Evolutionary conservation across 1,140 invertebrate species (phyloP).

Genomic region (Diabrotica undecimpunctata): DNA sequence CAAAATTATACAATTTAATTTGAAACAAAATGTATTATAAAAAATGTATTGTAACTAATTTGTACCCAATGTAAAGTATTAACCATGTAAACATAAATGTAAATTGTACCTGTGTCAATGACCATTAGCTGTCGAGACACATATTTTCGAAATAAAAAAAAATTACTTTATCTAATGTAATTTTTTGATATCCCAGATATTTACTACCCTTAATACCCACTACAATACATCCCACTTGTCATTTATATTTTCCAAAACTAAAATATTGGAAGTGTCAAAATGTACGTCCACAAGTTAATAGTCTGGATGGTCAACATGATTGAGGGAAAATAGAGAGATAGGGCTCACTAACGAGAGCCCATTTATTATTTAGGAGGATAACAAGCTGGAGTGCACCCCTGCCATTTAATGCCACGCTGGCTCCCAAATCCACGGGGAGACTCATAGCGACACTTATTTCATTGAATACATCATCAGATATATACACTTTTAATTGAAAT

Average conservation of each 20-base stretch:
- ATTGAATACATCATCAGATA: conserved; percentile 9
- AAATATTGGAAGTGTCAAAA: background rate
- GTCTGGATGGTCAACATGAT: background rate
- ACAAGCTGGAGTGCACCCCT: conserved; percentile 24
- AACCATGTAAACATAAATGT: too few species aligned
- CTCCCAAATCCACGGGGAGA: background rate
- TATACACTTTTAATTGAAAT: conserved; percentile 16
- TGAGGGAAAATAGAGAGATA: conserved; percentile 1
- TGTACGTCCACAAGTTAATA: background rate
- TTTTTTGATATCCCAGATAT: too few species aligned
- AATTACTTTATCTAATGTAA: too few species aligned
- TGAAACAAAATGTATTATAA: too few species aligned
- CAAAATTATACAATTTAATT: too few species aligned
- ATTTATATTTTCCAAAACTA: background rate
- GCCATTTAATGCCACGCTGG: conserved; percentile 20
- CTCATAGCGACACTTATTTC: background rate
- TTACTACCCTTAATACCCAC: too few species aligned
- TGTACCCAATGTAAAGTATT: too few species aligned
- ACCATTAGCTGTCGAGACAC: too few species aligned
- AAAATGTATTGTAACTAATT: too few species aligned
- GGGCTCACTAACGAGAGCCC: conserved; percentile 8
- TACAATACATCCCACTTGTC: too few species aligned
- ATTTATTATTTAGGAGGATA: conserved; percentile 33
- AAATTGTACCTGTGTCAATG: too few species aligned
- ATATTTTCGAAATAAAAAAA: too few species aligned